Conservation (phyloP, 2,888 invertebrate species). For the Hirtodrosophila cameraria region DNA sequence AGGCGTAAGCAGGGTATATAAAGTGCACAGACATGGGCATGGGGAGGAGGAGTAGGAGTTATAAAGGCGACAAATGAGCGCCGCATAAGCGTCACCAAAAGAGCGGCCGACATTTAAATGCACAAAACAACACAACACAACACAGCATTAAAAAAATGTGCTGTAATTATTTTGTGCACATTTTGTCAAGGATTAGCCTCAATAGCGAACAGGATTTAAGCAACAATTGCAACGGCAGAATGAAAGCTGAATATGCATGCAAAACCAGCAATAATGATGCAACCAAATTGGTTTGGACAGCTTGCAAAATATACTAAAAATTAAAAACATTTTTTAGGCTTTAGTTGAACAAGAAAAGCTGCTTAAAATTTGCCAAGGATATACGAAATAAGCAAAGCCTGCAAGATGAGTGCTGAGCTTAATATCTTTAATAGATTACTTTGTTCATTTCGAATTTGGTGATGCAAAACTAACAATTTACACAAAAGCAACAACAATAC, state of each 20-base stretch:
- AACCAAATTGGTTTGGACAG: not conserved
- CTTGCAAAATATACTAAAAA: slow-evolving; percentile 10
- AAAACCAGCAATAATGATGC: slow-evolving; percentile 1
- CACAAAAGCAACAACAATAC: slow-evolving; percentile 2
- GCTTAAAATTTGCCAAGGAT: slow-evolving; percentile 22
- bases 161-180: slow-evolving; percentile 50
- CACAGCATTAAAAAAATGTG: slow-evolving; percentile 23
- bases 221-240: too few relatives aligned
- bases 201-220: slow-evolving; percentile 21
- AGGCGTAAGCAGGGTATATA: slow-evolving; percentile 1
- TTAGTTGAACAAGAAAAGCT: slow-evolving; percentile 29
- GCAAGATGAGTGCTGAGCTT: too few relatives aligned
- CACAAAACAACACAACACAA: too few relatives aligned
- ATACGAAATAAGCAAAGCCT: too few relatives aligned
- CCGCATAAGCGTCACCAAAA: slow-evolving; percentile 65
- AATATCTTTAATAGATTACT: too few relatives aligned
- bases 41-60: not conserved
- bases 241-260: slow-evolving; percentile 5
- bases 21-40: not conserved
- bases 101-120: slow-evolving; percentile 53
- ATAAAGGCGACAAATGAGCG: slow-evolving; percentile 58
- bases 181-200: slow-evolving; percentile 51
- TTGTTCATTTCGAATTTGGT: slow-evolving; percentile 39
- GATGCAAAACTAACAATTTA: slow-evolving; percentile 25
- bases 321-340: slow-evolving; percentile 11